Conservation (phyloP, 2,113 vertebrate genomes). For the Chloropsis hardwickii region DNA sequence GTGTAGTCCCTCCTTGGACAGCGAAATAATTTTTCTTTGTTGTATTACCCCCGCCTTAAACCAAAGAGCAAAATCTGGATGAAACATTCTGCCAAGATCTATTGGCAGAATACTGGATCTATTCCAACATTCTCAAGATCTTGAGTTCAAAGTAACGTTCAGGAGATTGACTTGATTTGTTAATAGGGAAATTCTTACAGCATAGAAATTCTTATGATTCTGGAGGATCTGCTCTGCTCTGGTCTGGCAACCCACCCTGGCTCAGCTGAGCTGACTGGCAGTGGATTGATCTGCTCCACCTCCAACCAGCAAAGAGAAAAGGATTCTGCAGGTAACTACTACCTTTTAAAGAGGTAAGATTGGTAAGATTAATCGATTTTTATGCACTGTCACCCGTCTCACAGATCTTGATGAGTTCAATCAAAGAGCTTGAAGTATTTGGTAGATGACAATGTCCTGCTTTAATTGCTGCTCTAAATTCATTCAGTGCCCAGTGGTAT, state of each 20-base stretch:
- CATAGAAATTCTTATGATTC: background rate
- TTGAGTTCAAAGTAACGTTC: background rate
- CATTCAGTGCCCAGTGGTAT: background rate
- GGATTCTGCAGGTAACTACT: background rate
- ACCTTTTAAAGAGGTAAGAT: background rate
- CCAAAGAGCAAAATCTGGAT: background rate
- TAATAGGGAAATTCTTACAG: background rate
- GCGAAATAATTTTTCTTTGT: background rate
- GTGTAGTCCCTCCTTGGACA: background rate
- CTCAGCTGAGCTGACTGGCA: background rate
- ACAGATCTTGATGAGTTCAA: background rate
- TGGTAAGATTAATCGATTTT: background rate
- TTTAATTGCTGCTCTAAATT: background rate
- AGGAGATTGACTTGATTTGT: background rate
- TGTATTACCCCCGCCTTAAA: background rate
- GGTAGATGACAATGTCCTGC: background rate
- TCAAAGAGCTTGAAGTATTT: background rate
- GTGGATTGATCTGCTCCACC: background rate
- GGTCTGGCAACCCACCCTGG: background rate
- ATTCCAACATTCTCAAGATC: background rate
- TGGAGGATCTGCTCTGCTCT: background rate
- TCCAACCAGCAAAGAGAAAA: background rate
- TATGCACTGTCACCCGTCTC: background rate
- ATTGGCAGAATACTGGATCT: background rate
- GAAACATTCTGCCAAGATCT: background rate